Conservation (phyloP, 2,113 vertebrate genomes). For the Eptatretus burgeri region DNA sequence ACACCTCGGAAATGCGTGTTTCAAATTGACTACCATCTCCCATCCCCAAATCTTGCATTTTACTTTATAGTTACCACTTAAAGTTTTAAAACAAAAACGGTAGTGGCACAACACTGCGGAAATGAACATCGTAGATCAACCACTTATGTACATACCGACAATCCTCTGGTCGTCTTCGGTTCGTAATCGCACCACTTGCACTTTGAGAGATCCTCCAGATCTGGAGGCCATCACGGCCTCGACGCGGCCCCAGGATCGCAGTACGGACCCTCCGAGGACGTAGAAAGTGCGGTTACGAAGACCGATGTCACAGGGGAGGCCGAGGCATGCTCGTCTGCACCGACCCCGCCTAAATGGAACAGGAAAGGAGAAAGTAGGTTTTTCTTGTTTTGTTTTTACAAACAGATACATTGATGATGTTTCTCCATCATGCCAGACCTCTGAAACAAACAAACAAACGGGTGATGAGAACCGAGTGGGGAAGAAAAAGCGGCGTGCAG, state of each 20-base stretch:
- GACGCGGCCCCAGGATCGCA: conserved; percentile 92
- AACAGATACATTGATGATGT: too few relatives aligned
- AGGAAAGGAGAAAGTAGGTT: background rate
- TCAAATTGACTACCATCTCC: too few relatives aligned
- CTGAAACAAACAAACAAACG: too few relatives aligned
- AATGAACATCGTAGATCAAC: too few relatives aligned
- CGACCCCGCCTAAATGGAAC: conserved; percentile 46
- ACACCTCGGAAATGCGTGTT: too few relatives aligned
- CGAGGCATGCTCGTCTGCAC: conserved; percentile 66
- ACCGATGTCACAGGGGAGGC: conserved; percentile 72
- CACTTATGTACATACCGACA: conserved; percentile 29
- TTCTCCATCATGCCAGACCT: too few relatives aligned
- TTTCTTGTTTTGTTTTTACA: too few relatives aligned
- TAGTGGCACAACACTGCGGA: too few relatives aligned
- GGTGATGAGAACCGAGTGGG: too few relatives aligned
- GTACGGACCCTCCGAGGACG: conserved; percentile 66
- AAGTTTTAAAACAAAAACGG: too few relatives aligned
- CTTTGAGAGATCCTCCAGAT: conserved; percentile 75
- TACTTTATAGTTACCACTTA: too few relatives aligned
- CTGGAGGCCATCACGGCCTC: conserved; percentile 69
- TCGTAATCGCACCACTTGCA: conserved; percentile 76
- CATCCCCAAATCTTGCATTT: too few relatives aligned
- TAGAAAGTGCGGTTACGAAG: conserved; percentile 64
- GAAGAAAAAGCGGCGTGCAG: background rate
- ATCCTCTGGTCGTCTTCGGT: conserved; percentile 87